Evolutionary conservation across 2,888 invertebrate genomes (phyloP), one percentile per base, ranked within the genome.

Genomic region (Calameuta filiformis): DNA sequence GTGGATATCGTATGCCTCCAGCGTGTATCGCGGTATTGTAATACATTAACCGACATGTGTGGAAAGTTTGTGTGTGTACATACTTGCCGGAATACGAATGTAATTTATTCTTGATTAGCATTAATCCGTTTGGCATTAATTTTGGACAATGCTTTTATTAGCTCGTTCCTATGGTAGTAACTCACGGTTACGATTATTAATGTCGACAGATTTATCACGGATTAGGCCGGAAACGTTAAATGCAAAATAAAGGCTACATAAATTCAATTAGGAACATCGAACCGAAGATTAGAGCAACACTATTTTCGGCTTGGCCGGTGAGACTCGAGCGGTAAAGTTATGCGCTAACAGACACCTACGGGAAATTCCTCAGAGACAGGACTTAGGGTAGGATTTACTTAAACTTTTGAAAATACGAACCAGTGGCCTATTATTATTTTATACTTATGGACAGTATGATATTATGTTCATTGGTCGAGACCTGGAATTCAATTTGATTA

Each of bases 61-160:
- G 71, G 31, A 15, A 56, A 35, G 12, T 35, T 35, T 40, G 31
- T 71, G 30, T 68, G 31, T 40, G 33, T 76, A 75, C 23, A 79
- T 76, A 77, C 77, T 73, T 76, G 76, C 76, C 75, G n/a, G 77
- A 73, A 82, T 84, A 86, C 80, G 87, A 87, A 88, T 87, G 85
- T 89, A 90, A 89, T 90, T 89, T 89, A 89, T 90, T 87, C 88
- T 88, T 89, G 89, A 90, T 90, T 89, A 90, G 87, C 88, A 86
- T 89, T 90, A 89, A 89, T 89, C 89, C 87, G 80, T 73, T 69
- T 79, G 82, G 84, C 85, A 85, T 88, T 88, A 88, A 87, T 88
- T 87, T 87, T 87, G 87, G 84, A 84, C 85, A 86, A 84, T 85
- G 87, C 87, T 87, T 89, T 90, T 90, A 90, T 88, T 89, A 87